Evolutionary conservation across 2,113 vertebrate species (phyloP).

Genomic region (Mystacornis crossleyi): DNA sequence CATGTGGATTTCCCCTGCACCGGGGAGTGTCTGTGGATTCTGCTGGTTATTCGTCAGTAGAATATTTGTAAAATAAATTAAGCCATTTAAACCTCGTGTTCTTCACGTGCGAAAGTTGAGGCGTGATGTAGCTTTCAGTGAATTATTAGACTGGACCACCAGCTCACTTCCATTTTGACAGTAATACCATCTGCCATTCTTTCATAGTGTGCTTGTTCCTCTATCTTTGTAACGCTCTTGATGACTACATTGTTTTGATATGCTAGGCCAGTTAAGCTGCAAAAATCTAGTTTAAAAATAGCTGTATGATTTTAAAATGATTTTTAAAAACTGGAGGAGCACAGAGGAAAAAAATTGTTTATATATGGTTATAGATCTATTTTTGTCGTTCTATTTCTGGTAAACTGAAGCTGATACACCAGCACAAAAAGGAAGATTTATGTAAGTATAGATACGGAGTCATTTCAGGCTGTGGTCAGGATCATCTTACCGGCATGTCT

Average conservation of each 20-base stretch:
- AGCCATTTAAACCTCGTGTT: neutral
- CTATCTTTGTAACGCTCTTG: constrained; percentile 1
- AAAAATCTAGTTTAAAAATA: constrained; percentile 61
- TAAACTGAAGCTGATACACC: constrained; percentile 4
- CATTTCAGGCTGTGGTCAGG: neutral
- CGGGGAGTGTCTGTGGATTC: neutral
- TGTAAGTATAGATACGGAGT: neutral
- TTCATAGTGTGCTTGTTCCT: neutral
- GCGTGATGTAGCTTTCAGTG: neutral
- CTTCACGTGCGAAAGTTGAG: neutral
- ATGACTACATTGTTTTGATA: constrained; percentile 63
- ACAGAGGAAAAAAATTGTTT: constrained; percentile 34
- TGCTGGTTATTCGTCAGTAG: neutral
- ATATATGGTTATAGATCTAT: constrained; percentile 60
- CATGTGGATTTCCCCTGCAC: neutral
- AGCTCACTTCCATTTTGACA: constrained; percentile 7
- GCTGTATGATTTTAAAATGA: constrained; percentile 25
- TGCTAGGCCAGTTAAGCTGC: constrained; percentile 29
- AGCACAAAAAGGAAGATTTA: constrained; percentile 1
- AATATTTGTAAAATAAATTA: neutral
- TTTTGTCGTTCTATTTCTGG: constrained; percentile 55
- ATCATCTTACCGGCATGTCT: neutral
- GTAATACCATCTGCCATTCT: constrained; percentile 35
- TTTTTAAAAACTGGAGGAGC: constrained; percentile 51
- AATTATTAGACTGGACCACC: neutral